phyloP scores from a whole-genome alignment of 2,797 vertebrate genomes.

The Thaleichthys pacificus region DNA sequence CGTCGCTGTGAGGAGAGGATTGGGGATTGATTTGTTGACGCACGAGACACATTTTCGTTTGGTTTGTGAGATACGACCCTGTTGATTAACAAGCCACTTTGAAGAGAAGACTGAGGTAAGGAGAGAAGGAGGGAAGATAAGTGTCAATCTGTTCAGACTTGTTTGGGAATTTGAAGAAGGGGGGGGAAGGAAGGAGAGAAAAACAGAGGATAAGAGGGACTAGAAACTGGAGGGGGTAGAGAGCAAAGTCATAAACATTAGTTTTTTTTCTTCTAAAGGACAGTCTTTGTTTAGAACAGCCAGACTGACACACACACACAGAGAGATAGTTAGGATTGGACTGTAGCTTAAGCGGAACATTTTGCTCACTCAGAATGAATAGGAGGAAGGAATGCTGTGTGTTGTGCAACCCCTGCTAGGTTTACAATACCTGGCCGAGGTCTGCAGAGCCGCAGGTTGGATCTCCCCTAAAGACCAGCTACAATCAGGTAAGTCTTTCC shows the following conservation, averaged over 20 bases:
- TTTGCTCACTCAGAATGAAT: slow-evolving; percentile 50
- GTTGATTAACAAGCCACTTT: slow-evolving; percentile 35
- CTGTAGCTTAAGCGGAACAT: slow-evolving; percentile 32
- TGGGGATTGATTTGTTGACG: slow-evolving; percentile 30
- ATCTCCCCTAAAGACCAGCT: slow-evolving; percentile 45
- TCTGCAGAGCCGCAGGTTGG: slow-evolving; percentile 38
- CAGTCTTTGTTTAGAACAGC: slow-evolving; percentile 30
- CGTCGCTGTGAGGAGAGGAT: slow-evolving; percentile 17
- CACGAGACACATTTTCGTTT: slow-evolving; percentile 18
- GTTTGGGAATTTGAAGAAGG: slow-evolving; percentile 82
- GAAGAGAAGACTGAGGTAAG: slow-evolving; percentile 51
- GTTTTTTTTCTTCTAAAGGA: slow-evolving; percentile 33
- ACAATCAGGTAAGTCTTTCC: slow-evolving; percentile 71
- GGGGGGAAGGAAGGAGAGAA: slow-evolving; percentile 57
- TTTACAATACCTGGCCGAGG: slow-evolving; percentile 42
- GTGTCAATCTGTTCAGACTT: slow-evolving; percentile 83
- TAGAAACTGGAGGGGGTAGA: slow-evolving; percentile 47
- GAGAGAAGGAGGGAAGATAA: slow-evolving; percentile 74
- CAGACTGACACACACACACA: background rate
- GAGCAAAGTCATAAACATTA: slow-evolving; percentile 63
- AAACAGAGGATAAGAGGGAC: slow-evolving; percentile 42
- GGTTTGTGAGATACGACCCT: slow-evolving; percentile 46
- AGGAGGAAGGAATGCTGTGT: slow-evolving; percentile 49
- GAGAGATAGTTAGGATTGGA: slow-evolving; percentile 21
- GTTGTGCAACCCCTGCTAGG: slow-evolving; percentile 71